Conservation (phyloP, 2,888 invertebrate genomes). For the Arge pagana region DNA sequence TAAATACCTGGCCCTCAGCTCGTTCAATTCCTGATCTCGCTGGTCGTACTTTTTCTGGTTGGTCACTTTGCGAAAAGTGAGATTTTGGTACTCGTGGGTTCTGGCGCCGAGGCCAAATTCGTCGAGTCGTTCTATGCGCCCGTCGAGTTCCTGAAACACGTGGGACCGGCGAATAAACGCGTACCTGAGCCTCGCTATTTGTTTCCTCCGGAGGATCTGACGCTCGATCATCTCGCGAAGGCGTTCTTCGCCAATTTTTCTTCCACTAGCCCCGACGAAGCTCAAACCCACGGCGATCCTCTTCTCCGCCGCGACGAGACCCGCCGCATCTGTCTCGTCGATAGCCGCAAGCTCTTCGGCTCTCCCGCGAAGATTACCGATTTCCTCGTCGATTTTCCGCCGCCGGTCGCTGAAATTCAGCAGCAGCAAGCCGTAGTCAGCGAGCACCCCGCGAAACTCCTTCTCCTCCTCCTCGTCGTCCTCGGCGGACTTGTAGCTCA, state of each 20-base stretch:
- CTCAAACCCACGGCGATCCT: constrained; percentile 35
- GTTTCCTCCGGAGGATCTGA: constrained; percentile 27
- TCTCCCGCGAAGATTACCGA: constrained; percentile 26
- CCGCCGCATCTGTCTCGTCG: constrained; percentile 28
- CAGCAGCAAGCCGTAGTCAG: constrained; percentile 33
- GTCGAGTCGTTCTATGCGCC: constrained; percentile 30
- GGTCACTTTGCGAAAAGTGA: constrained; percentile 30
- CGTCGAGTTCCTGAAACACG: constrained; percentile 31
- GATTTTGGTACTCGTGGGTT: constrained; percentile 39
- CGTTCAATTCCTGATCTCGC: constrained; percentile 40
- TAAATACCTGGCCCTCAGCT: constrained; percentile 36
- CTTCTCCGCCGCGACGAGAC: constrained; percentile 29
- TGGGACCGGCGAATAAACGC: constrained; percentile 33
- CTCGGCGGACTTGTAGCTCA: constrained; percentile 2
- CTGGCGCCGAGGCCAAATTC: constrained; percentile 42
- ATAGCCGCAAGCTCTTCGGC: constrained; percentile 20
- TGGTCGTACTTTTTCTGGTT: constrained; percentile 40
- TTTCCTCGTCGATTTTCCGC: constrained; percentile 27
- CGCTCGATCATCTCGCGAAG: constrained; percentile 36
- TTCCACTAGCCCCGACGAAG: constrained; percentile 36
- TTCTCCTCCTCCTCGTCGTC: constrained; percentile 28
- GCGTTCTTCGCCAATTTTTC: constrained; percentile 33
- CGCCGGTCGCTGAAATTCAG: constrained; percentile 31
- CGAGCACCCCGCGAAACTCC: constrained; percentile 33
- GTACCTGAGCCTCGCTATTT: constrained; percentile 32